phyloP scores from a whole-genome alignment of 2,888 invertebrate species.

The Chrysotoxum bicinctum region DNA sequence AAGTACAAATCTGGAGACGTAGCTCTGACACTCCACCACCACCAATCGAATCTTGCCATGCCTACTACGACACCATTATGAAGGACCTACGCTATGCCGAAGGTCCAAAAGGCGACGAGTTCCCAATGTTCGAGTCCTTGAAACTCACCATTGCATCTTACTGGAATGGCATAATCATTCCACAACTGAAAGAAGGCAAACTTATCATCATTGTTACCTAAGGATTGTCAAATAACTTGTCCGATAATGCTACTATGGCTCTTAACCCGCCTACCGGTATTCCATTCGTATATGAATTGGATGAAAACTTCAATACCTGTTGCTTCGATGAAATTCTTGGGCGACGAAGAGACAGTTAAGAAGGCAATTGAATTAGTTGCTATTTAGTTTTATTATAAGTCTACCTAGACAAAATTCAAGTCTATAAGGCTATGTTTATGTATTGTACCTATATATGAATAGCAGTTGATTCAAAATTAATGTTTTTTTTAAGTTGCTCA shows the following conservation, averaged over 20 bases:
- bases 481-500: no score
- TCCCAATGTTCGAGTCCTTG: constrained; percentile 92
- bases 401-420: constrained; percentile 4
- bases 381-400: constrained; percentile 24
- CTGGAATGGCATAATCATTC: constrained; percentile 91
- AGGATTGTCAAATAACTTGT: constrained; percentile 93
- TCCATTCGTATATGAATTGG: constrained; percentile 90
- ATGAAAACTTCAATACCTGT: constrained; percentile 89
- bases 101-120: constrained; percentile 89
- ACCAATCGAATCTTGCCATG: constrained; percentile 90
- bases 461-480: constrained; percentile 36
- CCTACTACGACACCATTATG: constrained; percentile 89
- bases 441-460: neutral
- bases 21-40: constrained; percentile 94
- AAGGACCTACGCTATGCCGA: constrained; percentile 89
- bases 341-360: constrained; percentile 90
- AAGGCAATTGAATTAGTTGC: constrained; percentile 90
- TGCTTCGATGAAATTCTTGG: constrained; percentile 89
- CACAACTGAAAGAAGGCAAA: constrained; percentile 91
- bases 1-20: constrained; percentile 92
- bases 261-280: constrained; percentile 91
- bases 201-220: constrained; percentile 93
- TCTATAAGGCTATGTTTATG: constrained; percentile 8
- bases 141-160: constrained; percentile 93
- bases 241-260: constrained; percentile 89